Conservation (phyloP, 2,888 invertebrate genomes). For the Acheta domesticus region DNA sequence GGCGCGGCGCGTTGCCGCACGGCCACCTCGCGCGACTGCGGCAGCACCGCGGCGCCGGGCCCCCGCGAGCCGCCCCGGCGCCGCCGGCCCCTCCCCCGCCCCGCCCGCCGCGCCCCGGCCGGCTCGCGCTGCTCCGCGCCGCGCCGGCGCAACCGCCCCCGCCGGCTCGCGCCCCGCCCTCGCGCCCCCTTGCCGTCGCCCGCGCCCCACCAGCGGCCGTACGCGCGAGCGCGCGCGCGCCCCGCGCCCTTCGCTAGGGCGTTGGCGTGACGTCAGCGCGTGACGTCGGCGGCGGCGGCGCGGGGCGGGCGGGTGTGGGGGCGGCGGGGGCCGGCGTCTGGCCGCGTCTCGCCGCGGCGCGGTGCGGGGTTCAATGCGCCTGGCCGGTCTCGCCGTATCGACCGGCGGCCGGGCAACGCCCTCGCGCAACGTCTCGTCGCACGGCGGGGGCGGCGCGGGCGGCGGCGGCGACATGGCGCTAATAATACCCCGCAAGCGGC, state of each 20-base stretch:
- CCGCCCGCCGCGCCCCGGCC: not conserved
- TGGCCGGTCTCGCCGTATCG: constrained; percentile 49
- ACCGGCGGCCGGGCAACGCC: constrained; percentile 39
- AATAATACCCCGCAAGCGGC: not conserved
- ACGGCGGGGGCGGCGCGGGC: not conserved
- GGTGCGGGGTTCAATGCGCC: constrained; percentile 39
- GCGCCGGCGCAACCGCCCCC: not conserved
- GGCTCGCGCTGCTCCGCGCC: not conserved
- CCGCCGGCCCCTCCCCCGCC: not conserved
- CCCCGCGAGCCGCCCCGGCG: not conserved
- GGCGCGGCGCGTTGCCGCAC: too few relatives aligned
- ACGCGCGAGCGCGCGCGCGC: not conserved
- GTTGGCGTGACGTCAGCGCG: constrained; percentile 3
- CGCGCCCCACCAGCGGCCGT: not conserved
- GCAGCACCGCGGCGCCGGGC: not conserved
- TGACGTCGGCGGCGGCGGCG: not conserved
- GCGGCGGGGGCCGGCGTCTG: not conserved
- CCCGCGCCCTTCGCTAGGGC: not conserved
- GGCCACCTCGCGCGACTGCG: too few relatives aligned
- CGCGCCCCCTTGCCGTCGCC: not conserved
- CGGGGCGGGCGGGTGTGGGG: not conserved
- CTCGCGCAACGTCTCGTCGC: not conserved
- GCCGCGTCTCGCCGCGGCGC: constrained; percentile 22
- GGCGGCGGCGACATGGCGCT: not conserved
- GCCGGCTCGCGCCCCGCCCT: not conserved